Percentiles rank a stretch among this genome's conserved stretches.
Conservation (phyloP, 2,888 invertebrate species). For the Heterodera filipjevi region DNA sequence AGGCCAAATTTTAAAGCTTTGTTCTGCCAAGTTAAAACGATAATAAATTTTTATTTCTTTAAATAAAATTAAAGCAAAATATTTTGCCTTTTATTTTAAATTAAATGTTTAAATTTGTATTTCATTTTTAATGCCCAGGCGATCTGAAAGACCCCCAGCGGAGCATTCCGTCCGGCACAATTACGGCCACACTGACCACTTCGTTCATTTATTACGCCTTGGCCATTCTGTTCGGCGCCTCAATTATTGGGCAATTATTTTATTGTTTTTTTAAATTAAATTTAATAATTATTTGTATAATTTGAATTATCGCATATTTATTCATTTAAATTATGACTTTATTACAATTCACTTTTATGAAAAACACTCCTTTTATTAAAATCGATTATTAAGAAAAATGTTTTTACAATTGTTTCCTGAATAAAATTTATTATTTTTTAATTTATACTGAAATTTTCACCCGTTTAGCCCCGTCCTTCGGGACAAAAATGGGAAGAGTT, state of each 20-base stretch:
- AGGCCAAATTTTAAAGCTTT: too few relatives aligned
- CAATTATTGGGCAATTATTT: conserved; percentile 84
- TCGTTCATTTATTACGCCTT: conserved; percentile 88
- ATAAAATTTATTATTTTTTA: too few relatives aligned
- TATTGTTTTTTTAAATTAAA: not conserved
- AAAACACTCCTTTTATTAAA: too few relatives aligned
- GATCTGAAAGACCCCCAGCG: conserved; percentile 97
- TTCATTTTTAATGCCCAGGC: conserved; percentile 72
- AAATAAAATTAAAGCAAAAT: not conserved
- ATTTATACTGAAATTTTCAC: not conserved
- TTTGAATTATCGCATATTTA: too few relatives aligned
- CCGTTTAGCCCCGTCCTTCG: conserved; percentile 19
- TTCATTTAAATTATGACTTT: too few relatives aligned
- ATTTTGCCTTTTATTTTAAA: not conserved
- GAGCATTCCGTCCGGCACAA: conserved; percentile 96
- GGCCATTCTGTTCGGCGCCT: conserved; percentile 82
- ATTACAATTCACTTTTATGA: too few relatives aligned
- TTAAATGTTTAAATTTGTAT: not conserved
- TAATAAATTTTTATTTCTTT: too few relatives aligned
- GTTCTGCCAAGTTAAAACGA: too few relatives aligned
- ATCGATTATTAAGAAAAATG: too few relatives aligned
- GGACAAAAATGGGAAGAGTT: conserved; percentile 83
- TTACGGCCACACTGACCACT: conserved; percentile 92
- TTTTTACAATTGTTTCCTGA: too few relatives aligned
- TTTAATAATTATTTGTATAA: not conserved